Percentiles rank a stretch among this genome's conserved stretches.
phyloP scores from a whole-genome alignment of 2,113 vertebrate genomes.

The Acinonyx jubatus region DNA sequence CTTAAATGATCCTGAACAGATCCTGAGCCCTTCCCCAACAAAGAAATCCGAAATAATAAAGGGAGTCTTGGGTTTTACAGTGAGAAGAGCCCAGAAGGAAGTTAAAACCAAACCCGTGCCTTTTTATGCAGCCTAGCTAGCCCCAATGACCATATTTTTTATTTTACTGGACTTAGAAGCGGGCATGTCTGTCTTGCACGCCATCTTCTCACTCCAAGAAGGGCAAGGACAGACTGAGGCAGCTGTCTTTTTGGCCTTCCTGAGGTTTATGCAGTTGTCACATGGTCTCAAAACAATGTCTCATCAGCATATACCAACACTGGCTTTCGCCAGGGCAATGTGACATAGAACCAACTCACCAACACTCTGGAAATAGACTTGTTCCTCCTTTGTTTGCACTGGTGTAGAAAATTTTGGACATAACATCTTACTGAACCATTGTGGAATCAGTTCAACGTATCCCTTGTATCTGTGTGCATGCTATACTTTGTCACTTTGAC shows the following conservation, averaged over 20 bases:
- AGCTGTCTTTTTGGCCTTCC: not conserved
- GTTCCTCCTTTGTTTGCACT: not conserved
- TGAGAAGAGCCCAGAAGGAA: not conserved
- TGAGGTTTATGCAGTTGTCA: not conserved
- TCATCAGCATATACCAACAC: not conserved
- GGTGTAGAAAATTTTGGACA: not conserved
- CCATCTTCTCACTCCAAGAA: not conserved
- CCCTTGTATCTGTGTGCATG: not conserved
- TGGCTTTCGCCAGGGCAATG: not conserved
- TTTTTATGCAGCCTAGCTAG: not conserved
- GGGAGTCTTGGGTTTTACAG: not conserved
- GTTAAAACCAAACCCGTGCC: not conserved
- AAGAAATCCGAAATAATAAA: not conserved
- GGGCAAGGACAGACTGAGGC: not conserved
- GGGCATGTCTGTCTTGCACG: not conserved
- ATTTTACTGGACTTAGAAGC: not conserved
- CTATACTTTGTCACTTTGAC: not conserved
- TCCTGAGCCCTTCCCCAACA: not conserved
- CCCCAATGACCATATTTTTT: not conserved
- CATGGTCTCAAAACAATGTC: not conserved
- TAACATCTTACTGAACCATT: not conserved
- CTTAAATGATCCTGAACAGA: not conserved
- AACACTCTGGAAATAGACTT: not conserved
- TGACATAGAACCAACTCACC: not conserved
- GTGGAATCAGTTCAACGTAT: not conserved